phyloP scores from a whole-genome alignment of 2,113 vertebrate species.

The Canis aureus region DNA sequence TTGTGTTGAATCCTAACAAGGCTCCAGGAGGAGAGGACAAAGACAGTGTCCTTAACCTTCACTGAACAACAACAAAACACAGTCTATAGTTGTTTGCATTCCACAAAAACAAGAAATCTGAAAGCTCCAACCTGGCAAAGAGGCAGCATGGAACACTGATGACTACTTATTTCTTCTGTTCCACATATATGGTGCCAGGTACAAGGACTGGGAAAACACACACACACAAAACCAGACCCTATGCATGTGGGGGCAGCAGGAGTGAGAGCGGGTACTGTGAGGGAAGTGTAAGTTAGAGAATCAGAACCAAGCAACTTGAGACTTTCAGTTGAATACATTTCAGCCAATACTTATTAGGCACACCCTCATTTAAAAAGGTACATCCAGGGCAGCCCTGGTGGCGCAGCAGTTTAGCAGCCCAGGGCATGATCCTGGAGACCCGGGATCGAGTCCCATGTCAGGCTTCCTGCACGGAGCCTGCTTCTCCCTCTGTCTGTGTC shows the following conservation, averaged over 20 bases:
- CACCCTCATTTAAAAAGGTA: not conserved
- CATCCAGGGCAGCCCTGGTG: too few relatives aligned
- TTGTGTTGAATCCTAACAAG: slow-evolving; percentile 27
- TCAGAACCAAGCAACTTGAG: not conserved
- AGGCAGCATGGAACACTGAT: not conserved
- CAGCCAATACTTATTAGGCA: not conserved
- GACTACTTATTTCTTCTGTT: not conserved
- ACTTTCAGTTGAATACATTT: not conserved
- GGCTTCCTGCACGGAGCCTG: too few relatives aligned
- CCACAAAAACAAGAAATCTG: not conserved
- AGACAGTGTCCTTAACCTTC: not conserved
- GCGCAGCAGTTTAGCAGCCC: too few relatives aligned
- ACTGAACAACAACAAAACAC: slow-evolving; percentile 16
- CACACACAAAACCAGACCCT: too few relatives aligned
- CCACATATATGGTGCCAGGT: not conserved
- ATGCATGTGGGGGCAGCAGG: accelerated
- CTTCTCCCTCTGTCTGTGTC: too few relatives aligned
- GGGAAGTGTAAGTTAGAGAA: not conserved
- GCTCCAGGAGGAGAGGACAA: slow-evolving; percentile 8
- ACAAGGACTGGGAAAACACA: not conserved
- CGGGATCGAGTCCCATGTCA: too few relatives aligned
- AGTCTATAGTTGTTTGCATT: not conserved
- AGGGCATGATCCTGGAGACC: too few relatives aligned
- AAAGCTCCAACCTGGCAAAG: not conserved
- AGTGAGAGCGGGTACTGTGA: too few relatives aligned